These are phyloP conservation scores for Siniperca chuatsi DNA, from an alignment of 2,113 vertebrate species.

Conservation along the genomic window DNA sequence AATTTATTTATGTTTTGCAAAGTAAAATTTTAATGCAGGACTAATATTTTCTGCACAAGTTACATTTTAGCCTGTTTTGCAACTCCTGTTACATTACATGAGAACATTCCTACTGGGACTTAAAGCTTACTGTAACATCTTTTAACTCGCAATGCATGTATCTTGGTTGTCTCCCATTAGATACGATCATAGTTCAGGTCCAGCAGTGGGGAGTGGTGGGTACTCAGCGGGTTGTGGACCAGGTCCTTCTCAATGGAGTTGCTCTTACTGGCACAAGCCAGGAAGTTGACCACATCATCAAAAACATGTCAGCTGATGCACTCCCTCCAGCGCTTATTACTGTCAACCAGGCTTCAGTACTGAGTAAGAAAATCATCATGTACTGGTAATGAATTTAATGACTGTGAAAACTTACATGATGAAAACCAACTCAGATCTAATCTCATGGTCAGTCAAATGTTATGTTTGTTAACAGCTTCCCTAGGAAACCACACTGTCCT, in stretches of 20 bases:
- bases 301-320: conserved; percentile 23
- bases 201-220: conserved; percentile 63
- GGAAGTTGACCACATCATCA: conserved; percentile 44
- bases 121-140: neutral
- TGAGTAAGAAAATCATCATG: conserved; percentile 44
- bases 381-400: neutral
- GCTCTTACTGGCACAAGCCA: conserved; percentile 2
- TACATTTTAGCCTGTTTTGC: neutral
- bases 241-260: conserved; percentile 70
- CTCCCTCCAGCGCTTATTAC: neutral
- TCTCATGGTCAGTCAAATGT: neutral
- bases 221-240: conserved; percentile 19
- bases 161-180: conserved; percentile 37
- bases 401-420: neutral
- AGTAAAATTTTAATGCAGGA: neutral
- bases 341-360: conserved; percentile 35
- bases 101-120: neutral
- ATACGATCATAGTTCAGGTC: conserved; percentile 63
- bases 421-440: neutral
- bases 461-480: neutral
- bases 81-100: neutral
- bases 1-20: neutral
- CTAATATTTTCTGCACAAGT: neutral
- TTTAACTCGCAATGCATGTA: neutral
- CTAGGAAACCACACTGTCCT: conserved; percentile 65